These are phyloP conservation scores for Oscheius sp. DNA, from an alignment of 2,888 invertebrate species.

Conservation along the genomic window DNA sequence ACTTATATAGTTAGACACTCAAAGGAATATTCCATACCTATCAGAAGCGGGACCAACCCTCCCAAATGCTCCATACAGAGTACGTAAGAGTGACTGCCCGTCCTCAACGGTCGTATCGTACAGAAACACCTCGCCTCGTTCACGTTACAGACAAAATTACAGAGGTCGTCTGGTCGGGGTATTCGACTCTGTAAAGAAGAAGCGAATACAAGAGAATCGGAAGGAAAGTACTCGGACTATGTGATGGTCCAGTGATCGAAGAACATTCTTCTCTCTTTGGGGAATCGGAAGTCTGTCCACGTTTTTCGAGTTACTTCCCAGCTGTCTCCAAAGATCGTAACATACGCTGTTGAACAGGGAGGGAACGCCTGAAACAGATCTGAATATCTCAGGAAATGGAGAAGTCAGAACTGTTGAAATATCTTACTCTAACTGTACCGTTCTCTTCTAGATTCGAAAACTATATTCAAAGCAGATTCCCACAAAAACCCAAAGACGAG, in stretches of 20 bases:
- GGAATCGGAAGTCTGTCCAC: conserved; percentile 88
- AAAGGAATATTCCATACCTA: conserved; percentile 76
- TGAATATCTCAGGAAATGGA: too few species aligned
- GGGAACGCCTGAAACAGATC: conserved; percentile 80
- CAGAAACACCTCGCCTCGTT: conserved; percentile 92
- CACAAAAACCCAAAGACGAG: too few species aligned
- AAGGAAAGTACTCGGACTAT: conserved; percentile 84
- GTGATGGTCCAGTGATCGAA: conserved; percentile 77
- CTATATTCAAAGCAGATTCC: too few species aligned
- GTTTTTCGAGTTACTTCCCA: conserved; percentile 57
- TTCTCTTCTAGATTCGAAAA: too few species aligned
- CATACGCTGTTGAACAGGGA: conserved; percentile 84
- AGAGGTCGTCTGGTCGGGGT: conserved; percentile 86
- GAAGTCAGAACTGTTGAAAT: conserved; percentile 43
- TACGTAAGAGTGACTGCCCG: conserved; percentile 74
- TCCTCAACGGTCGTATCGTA: conserved; percentile 82
- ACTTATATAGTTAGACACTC: background rate
- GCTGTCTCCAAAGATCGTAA: conserved; percentile 67
- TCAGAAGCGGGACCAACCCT: conserved; percentile 92
- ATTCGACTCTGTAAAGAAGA: conserved; percentile 85
- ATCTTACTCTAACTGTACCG: too few species aligned
- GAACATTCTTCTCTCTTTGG: conserved; percentile 77
- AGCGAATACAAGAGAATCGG: background rate
- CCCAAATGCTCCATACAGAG: conserved; percentile 90
- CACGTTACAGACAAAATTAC: conserved; percentile 92